Base-by-base conservation (phyloP, 2,888 invertebrate genomes). In the Pachymerium ferrugineum region DNA sequence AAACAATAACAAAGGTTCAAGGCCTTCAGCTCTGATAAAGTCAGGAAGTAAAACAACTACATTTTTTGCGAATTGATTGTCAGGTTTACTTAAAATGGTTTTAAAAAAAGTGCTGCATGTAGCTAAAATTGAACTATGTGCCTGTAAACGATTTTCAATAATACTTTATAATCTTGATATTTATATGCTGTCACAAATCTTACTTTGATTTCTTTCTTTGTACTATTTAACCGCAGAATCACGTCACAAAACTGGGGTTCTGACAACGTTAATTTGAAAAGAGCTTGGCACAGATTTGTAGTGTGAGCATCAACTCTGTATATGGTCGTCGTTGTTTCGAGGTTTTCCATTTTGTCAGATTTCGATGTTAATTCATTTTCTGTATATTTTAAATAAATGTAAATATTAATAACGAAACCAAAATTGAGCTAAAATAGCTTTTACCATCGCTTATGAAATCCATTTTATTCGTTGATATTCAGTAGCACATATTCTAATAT, bases 181-280 rank as follows among this genome's bases (percentile, higher is more conserved):
- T 35, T 12, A 12, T 10, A 35, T 12, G 12, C 10, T 12, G 10
- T 35, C 38, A 35, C 12, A 10, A 10, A 35, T 35, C 38, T 68
- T 70, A 70, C 70, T 35, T 70, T 70, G n/a, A 33, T 31, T 33
- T 70, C 70, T 31, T 31, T 33, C 19, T 70, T 70, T 31, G 70
- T 31, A 22, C 33, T 35, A 31, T 70, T 31, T 22, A 70, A 31
- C 70, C 31, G 29, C n/a, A 70, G 35, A 3, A 31, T 70, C 16
- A 70, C 70, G 22, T 70, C 70, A 10, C 33, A 70, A 19, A 70
- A 70, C 31, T 70, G 35, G 1, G 29, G 70, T n/a, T 70, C 70
- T 14, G 29, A 6, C 5, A 35, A 12, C n/a, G 31, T 70, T 31
- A 70, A 70, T 35, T 70, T 70, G 12, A 19, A 70, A 29, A 70